Conservation (phyloP, 2,113 vertebrate species). For the Propithecus coquereli region DNA sequence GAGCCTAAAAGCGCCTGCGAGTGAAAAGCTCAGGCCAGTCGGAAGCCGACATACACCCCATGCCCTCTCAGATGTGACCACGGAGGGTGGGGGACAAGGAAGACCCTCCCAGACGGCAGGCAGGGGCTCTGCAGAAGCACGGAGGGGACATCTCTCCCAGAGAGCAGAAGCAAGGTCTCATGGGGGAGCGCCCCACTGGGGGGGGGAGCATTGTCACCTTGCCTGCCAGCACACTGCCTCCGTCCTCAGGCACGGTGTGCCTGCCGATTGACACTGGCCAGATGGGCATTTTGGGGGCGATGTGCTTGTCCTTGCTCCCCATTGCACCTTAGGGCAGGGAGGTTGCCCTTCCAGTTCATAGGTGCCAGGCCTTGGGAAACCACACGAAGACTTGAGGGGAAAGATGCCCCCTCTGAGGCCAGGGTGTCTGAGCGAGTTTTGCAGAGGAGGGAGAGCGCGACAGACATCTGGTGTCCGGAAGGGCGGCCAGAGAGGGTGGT, state of each 20-base stretch:
- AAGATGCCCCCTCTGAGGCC: neutral
- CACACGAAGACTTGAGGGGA: neutral
- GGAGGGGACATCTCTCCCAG: neutral
- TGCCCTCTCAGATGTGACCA: neutral
- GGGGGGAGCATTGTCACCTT: accelerated
- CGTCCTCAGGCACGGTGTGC: accelerated
- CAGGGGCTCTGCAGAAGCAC: neutral
- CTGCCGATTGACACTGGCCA: neutral
- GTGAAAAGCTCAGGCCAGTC: neutral
- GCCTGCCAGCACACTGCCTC: neutral
- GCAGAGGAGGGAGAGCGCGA: neutral
- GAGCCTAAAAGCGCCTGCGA: neutral
- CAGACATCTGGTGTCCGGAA: too few relatives aligned
- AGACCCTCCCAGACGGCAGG: neutral
- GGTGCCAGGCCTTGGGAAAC: neutral
- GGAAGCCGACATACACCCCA: neutral
- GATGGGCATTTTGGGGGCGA: neutral
- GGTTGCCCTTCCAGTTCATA: neutral
- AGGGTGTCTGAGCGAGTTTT: neutral
- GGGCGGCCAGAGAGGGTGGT: neutral
- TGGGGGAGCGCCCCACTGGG: accelerated
- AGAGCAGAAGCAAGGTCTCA: neutral
- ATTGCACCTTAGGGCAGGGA: neutral
- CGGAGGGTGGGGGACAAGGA: accelerated
- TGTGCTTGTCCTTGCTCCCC: neutral